Evolutionary conservation across 2,888 invertebrate genomes (phyloP), one percentile per base, ranked within the genome.

Genomic region (Drosophila lacicola): DNA sequence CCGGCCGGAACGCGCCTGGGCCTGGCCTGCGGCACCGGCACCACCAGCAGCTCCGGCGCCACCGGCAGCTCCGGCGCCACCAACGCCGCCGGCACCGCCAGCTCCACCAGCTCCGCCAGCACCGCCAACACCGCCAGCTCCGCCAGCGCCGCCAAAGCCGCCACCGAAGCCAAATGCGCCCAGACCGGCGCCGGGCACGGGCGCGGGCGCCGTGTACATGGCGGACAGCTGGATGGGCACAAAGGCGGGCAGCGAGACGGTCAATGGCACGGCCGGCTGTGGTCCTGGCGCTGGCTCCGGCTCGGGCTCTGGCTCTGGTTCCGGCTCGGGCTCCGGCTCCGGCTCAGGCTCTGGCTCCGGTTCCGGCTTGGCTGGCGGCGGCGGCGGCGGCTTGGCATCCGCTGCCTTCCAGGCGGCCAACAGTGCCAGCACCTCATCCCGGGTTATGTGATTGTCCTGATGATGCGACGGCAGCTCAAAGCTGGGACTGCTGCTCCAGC

Each of bases 141-240:
- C 78, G 6, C 50, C 78, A n/a, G 13, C 50, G 1, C 37, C 51
- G 10, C 19, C 50, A 10, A 49, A 11, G 3, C 50, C 45, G 11
- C 19, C 54, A 3, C 60, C 17, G 29, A 25, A 74, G 5, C 78
- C 78, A 41, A 78, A 61, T n/a, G 55, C 61, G 19, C 62, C 73
- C 5, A 88, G 44, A 19, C 82, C 60, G 47, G 79, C 55, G 54
- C 88, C n/a, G 70, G 77, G 37, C 5, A 78, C 60, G 0, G 80
- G 72, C 6, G 56, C 44, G 86, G 92, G 36, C 92, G 93, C 91
- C 90, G 93, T 47, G 90, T 90, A 92, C 92, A 92, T 92, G 13
- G 91, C 92, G 1, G 91, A 90, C 17, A 92, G 63, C 69, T 92
- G 92, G 21, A 92, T 92, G 54, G 91, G 91, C 25, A 92, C 92